Evolutionary conservation across 92 coral and sea anemone species (phyloP).

Genomic region (Blastomussa wellsi): DNA sequence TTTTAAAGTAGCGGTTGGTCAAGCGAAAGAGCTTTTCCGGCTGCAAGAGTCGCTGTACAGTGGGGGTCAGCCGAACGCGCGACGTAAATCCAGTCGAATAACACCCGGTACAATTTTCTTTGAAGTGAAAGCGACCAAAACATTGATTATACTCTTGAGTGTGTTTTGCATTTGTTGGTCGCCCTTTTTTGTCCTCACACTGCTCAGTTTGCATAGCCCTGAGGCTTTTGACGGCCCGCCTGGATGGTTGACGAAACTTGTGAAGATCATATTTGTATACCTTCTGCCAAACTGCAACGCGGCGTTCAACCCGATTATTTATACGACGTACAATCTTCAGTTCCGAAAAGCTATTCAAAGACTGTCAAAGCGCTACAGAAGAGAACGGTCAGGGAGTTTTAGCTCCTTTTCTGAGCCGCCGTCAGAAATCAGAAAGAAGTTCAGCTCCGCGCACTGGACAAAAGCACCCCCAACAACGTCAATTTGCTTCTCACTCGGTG

Average conservation of each 20-base stretch:
- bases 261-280: conserved; percentile 64
- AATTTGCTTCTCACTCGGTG: neutral
- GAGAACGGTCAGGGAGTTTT: conserved; percentile 11
- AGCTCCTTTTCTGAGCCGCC: conserved; percentile 27
- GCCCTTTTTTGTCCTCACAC: conserved; percentile 73
- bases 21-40: conserved; percentile 72
- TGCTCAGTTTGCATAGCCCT: conserved; percentile 73
- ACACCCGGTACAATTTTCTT: conserved; percentile 61
- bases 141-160: conserved; percentile 72
- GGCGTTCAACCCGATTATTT: conserved; percentile 81
- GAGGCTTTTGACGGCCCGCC: conserved; percentile 48
- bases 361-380: conserved; percentile 40
- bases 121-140: conserved; percentile 91
- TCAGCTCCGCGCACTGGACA: neutral
- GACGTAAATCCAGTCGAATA: conserved; percentile 48
- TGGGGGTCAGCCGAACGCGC: conserved; percentile 24
- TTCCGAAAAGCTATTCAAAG: conserved; percentile 71
- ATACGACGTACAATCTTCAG: conserved; percentile 84
- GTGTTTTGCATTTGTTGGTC: conserved; percentile 92
- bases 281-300: conserved; percentile 84
- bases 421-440: neutral
- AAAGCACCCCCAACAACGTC: conserved; percentile 3
- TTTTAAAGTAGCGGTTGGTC: conserved; percentile 82
- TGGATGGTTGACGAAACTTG: conserved; percentile 44
- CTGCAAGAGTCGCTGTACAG: conserved; percentile 63